Evolutionary conservation across 2,888 invertebrate species (phyloP).

Genomic region (Drosophila longiperda): DNA sequence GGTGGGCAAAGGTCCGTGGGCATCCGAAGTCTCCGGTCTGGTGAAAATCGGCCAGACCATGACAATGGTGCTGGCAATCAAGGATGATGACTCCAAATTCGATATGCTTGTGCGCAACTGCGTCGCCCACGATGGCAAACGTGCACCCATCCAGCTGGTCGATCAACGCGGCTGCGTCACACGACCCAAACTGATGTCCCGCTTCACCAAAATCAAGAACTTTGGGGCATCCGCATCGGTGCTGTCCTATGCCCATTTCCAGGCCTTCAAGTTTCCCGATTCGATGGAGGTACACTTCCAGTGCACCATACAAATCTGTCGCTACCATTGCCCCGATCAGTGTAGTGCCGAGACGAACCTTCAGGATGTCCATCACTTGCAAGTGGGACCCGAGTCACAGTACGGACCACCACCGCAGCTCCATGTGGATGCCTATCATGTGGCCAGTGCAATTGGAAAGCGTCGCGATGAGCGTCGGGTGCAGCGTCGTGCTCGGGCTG

Average conservation of each 20-base stretch:
- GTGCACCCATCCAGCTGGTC: conserved; percentile 96
- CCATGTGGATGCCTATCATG: conserved; percentile 87
- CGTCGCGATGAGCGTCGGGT: conserved; percentile 90
- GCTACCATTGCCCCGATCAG: conserved; percentile 96
- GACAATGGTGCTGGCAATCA: conserved; percentile 98
- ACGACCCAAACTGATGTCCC: conserved; percentile 95
- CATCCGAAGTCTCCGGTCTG: conserved; percentile 96
- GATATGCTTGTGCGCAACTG: conserved; percentile 98
- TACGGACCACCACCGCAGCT: conserved; percentile 90
- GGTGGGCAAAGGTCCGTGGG: conserved; percentile 97
- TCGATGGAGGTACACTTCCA: conserved; percentile 98
- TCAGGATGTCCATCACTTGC: conserved; percentile 87
- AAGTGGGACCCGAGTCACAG: conserved; percentile 87
- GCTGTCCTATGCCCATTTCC: conserved; percentile 96
- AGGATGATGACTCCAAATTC: conserved; percentile 97
- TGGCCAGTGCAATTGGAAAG: conserved; percentile 88
- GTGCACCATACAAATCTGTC: conserved; percentile 96
- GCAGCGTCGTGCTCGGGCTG: conserved; percentile 87
- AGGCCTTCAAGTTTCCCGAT: conserved; percentile 98
- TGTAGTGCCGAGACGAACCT: conserved; percentile 90
- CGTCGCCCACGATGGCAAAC: conserved; percentile 96
- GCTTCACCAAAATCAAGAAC: conserved; percentile 97
- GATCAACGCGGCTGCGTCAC: conserved; percentile 97
- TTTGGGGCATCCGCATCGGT: conserved; percentile 97
- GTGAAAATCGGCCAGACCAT: conserved; percentile 98